These are phyloP conservation scores for Tridacna crocea DNA, from an alignment of 2,888 invertebrate species.

Conservation along the genomic window DNA sequence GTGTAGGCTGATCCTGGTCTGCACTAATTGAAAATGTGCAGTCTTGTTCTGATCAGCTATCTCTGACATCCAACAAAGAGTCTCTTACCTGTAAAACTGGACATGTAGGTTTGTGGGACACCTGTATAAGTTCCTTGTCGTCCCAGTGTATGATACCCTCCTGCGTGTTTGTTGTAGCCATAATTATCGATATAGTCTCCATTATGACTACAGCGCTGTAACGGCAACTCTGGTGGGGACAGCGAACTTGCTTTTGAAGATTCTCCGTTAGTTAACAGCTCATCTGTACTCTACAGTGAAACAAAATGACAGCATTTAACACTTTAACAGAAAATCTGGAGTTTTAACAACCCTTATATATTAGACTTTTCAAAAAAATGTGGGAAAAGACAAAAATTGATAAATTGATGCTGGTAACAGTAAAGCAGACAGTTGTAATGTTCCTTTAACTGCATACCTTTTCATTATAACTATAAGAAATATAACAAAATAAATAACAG, in stretches of 20 bases:
- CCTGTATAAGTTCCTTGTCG: slow-evolving; percentile 53
- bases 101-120: slow-evolving; percentile 47
- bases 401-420: neutral
- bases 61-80: no score
- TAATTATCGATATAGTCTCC: slow-evolving; percentile 49
- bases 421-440: no score
- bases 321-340: neutral
- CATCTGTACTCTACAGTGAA: slow-evolving; percentile 52
- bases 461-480: no score
- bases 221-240: slow-evolving; percentile 65
- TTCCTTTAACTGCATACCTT: no score
- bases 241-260: slow-evolving; percentile 60
- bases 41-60: no score
- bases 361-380: neutral
- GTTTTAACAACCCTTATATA: neutral
- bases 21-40: no score
- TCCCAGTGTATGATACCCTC: slow-evolving; percentile 70
- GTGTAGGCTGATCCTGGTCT: no score
- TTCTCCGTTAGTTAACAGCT: slow-evolving; percentile 64
- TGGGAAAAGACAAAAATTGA: neutral
- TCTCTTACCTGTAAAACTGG: slow-evolving; percentile 61
- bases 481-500: no score
- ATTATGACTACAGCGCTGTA: slow-evolving; percentile 64
- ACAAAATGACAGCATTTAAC: neutral
- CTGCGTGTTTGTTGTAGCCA: slow-evolving; percentile 57